These are phyloP conservation scores for Hestina assimilis DNA, from an alignment of 1,140 invertebrate genomes.

Conservation along the genomic window DNA sequence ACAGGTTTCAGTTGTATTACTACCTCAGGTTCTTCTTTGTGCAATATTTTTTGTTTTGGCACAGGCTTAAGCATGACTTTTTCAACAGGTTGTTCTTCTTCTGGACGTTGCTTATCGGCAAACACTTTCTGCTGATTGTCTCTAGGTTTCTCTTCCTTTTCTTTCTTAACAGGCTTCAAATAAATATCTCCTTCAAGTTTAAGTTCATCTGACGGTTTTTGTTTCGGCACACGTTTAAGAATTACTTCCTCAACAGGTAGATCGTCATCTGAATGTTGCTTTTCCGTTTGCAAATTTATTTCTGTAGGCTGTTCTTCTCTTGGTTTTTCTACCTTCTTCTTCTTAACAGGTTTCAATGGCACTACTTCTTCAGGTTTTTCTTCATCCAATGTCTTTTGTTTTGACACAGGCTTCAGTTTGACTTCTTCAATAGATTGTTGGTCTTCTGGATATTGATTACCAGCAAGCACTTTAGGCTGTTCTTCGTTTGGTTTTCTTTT, in stretches of 20 bases:
- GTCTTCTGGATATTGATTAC: slow-evolving; percentile 23
- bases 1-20: slow-evolving; percentile 15
- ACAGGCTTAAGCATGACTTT: slow-evolving; percentile 38
- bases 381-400: slow-evolving; percentile 4
- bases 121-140: slow-evolving; percentile 6
- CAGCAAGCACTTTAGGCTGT: slow-evolving; percentile 23
- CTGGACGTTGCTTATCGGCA: neutral
- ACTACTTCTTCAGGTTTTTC: slow-evolving; percentile 19
- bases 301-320: slow-evolving; percentile 1
- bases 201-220: slow-evolving; percentile 4
- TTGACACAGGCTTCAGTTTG: slow-evolving; percentile 11
- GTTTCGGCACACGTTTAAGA: slow-evolving; percentile 12
- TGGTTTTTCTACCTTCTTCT: slow-evolving; percentile 25
- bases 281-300: slow-evolving; percentile 23
- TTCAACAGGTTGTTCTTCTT: slow-evolving; percentile 54
- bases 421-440: slow-evolving; percentile 29
- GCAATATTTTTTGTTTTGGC: slow-evolving; percentile 11
- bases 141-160: slow-evolving; percentile 16
- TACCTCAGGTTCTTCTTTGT: slow-evolving; percentile 23
- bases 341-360: slow-evolving; percentile 20
- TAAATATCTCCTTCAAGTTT: slow-evolving; percentile 32
- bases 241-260: slow-evolving; percentile 35
- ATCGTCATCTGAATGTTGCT: slow-evolving; percentile 55
- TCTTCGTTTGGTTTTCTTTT: neutral
- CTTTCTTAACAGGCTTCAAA: neutral